These are phyloP conservation scores for Lepidurus apus DNA, from an alignment of 1,140 invertebrate genomes.

Conservation along the genomic window DNA sequence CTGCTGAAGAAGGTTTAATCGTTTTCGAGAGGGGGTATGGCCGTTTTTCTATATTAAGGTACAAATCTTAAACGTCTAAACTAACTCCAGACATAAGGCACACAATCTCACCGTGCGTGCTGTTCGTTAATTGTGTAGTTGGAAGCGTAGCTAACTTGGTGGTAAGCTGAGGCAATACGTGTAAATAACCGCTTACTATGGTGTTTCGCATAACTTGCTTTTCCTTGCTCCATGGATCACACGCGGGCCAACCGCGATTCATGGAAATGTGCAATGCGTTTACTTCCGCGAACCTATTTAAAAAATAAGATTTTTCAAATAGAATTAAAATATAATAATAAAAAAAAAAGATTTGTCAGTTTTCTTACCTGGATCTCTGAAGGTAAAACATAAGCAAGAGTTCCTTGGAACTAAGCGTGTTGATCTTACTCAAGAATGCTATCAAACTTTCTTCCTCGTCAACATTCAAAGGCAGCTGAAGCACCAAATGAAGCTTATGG, in stretches of 20 bases:
- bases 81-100: constrained; percentile 4
- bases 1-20: constrained; percentile 39
- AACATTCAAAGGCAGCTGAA: constrained; percentile 50
- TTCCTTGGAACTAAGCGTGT: constrained; percentile 44
- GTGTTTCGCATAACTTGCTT: constrained; percentile 27
- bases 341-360: no score
- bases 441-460: constrained; percentile 54
- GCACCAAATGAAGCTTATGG: constrained; percentile 50
- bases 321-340: no score
- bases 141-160: constrained; percentile 36
- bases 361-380: constrained; percentile 41
- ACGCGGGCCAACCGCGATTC: constrained; percentile 27
- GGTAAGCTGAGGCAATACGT: constrained; percentile 34
- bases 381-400: constrained; percentile 50
- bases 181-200: constrained; percentile 33
- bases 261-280: constrained; percentile 20
- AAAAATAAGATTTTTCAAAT: no score
- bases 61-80: constrained; percentile 27
- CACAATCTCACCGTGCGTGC: constrained; percentile 29
- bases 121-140: constrained; percentile 22
- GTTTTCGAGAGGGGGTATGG: constrained; percentile 45
- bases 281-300: constrained; percentile 22
- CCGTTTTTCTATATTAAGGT: constrained; percentile 38
- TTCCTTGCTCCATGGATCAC: constrained; percentile 28
- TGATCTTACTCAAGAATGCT: constrained; percentile 42